Conservation (phyloP, 2,888 invertebrate genomes). For the Crepidodera aurea region DNA sequence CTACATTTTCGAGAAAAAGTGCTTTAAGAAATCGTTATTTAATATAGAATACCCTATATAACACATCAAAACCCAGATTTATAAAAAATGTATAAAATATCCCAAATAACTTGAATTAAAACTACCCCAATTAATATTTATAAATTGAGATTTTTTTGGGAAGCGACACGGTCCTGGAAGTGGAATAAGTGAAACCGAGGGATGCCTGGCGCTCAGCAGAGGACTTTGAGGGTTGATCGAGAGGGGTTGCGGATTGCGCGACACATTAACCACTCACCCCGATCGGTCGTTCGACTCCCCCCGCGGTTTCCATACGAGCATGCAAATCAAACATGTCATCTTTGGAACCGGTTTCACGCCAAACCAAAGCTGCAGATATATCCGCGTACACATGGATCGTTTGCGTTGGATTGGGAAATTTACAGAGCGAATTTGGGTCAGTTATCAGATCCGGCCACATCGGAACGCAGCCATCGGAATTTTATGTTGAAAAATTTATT, state of each 20-base stretch:
- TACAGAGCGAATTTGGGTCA: slow-evolving; percentile 17
- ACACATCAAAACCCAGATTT: too few species aligned
- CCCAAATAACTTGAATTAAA: too few species aligned
- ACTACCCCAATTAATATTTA: too few species aligned
- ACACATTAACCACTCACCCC: slow-evolving; percentile 56
- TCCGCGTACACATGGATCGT: slow-evolving; percentile 30
- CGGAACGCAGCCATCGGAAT: background rate
- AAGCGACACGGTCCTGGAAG: too few species aligned
- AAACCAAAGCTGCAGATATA: slow-evolving; percentile 38
- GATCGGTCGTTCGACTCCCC: slow-evolving; percentile 47
- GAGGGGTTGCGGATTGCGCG: slow-evolving; percentile 52
- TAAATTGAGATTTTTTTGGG: too few species aligned
- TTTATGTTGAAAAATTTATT: too few species aligned
- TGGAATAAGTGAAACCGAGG: slow-evolving; percentile 37
- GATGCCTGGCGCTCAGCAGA: slow-evolving; percentile 36
- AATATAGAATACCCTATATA: too few species aligned
- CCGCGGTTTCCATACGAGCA: slow-evolving; percentile 50
- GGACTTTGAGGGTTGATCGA: slow-evolving; percentile 36
- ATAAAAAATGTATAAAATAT: too few species aligned
- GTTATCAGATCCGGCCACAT: background rate
- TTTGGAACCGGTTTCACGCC: slow-evolving; percentile 48
- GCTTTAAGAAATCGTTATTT: too few species aligned
- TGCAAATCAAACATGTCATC: slow-evolving; percentile 59
- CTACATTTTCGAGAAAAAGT: too few species aligned
- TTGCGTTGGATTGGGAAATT: slow-evolving; percentile 19